These are phyloP conservation scores for Tyrophagus putrescentiae DNA, from an alignment of 1,140 invertebrate species.

Conservation along the genomic window DNA sequence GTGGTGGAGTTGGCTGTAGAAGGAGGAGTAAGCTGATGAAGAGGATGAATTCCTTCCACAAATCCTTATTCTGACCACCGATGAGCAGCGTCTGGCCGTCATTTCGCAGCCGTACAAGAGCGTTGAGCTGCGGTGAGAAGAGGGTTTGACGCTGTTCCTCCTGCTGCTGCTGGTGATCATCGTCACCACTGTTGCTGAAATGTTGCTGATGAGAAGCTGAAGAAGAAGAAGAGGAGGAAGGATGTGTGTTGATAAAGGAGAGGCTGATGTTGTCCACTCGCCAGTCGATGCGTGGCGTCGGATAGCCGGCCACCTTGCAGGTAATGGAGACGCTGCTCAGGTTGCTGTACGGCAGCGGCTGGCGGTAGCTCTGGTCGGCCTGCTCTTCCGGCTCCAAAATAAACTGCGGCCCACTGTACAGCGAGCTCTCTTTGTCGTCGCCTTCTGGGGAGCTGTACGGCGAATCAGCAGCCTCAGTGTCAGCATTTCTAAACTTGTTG, in stretches of 20 bases:
- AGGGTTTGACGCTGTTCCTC: too few relatives aligned
- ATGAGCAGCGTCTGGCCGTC: constrained; percentile 10
- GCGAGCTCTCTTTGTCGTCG: background rate
- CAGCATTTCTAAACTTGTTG: too few relatives aligned
- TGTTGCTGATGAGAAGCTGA: background rate
- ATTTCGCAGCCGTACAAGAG: background rate
- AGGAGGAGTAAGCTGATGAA: background rate
- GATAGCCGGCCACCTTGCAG: constrained; percentile 10
- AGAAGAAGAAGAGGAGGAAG: background rate
- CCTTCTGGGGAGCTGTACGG: too few relatives aligned
- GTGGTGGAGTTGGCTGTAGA: background rate
- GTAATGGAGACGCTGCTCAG: background rate
- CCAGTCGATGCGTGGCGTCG: constrained; percentile 2
- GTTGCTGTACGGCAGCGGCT: background rate
- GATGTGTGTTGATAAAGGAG: background rate
- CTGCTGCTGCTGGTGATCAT: too few relatives aligned
- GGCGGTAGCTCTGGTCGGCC: too few relatives aligned
- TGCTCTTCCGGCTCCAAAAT: background rate
- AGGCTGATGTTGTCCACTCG: constrained; percentile 5
- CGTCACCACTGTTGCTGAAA: too few relatives aligned
- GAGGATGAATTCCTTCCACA: background rate
- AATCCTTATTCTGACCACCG: background rate
- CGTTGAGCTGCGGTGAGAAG: background rate
- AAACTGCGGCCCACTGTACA: background rate
- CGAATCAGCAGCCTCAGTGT: too few relatives aligned